A percentile compares a stretch with the other conserved stretches of the same genome.
Conservation (phyloP, 1,140 invertebrate genomes). For the Sycobia sp. region DNA sequence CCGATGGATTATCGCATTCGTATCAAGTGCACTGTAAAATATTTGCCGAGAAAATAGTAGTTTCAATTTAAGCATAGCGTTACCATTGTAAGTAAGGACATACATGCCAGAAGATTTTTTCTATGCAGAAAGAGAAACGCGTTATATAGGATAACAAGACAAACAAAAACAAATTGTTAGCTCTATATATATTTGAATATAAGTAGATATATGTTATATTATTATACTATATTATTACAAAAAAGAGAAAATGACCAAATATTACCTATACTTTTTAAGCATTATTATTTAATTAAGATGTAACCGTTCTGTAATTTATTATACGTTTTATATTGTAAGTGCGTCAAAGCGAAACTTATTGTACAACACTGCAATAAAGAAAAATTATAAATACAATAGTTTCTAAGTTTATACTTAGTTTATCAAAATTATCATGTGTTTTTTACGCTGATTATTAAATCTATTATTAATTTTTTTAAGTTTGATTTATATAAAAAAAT, state of each 20-base stretch:
- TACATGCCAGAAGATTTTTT: slow-evolving; percentile 6
- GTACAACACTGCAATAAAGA: slow-evolving; percentile 33
- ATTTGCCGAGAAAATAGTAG: slow-evolving; percentile 4
- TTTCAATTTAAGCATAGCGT: slow-evolving; percentile 38
- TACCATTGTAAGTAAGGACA: slow-evolving; percentile 40
- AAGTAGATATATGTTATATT: slow-evolving; percentile 23
- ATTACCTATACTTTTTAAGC: slow-evolving; percentile 54
- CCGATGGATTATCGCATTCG: background rate
- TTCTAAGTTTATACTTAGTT: slow-evolving; percentile 1
- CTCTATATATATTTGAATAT: slow-evolving; percentile 28
- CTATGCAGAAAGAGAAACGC: background rate
- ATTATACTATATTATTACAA: slow-evolving; percentile 32
- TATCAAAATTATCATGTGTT: too few relatives aligned
- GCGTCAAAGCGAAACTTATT: slow-evolving; percentile 18
- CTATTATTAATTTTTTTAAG: too few relatives aligned
- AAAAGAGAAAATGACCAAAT: slow-evolving; percentile 56
- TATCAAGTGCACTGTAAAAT: slow-evolving; percentile 14
- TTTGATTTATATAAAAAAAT: too few relatives aligned
- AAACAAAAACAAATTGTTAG: slow-evolving; percentile 31
- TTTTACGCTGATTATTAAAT: too few relatives aligned
- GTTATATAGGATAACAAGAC: slow-evolving; percentile 13
- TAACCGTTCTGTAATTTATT: slow-evolving; percentile 57
- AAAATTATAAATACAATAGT: slow-evolving; percentile 28
- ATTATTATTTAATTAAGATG: slow-evolving; percentile 39
- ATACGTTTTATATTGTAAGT: slow-evolving; percentile 44